phyloP scores from a whole-genome alignment of 2,888 invertebrate genomes.

The Tholera decimalis region DNA sequence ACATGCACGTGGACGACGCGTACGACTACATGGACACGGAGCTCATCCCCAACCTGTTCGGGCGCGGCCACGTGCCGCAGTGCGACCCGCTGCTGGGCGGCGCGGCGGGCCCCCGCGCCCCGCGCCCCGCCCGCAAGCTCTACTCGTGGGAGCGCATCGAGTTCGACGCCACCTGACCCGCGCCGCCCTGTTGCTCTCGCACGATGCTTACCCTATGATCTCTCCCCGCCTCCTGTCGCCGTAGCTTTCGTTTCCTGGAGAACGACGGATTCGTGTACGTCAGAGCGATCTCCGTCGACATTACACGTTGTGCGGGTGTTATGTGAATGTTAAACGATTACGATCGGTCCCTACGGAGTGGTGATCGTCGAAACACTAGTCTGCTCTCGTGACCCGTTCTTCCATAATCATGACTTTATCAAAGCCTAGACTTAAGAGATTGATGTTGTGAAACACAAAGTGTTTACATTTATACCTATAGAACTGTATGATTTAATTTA shows the following conservation, averaged over 20 bases:
- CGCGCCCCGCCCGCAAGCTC: constrained; percentile 92
- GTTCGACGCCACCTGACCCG: constrained; percentile 92
- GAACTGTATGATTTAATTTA: constrained; percentile 75
- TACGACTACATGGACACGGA: constrained; percentile 87
- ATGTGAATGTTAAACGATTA: constrained; percentile 35
- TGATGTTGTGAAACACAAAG: constrained; percentile 82
- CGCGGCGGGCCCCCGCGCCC: constrained; percentile 91
- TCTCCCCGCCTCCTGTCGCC: constrained; percentile 59
- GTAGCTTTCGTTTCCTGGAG: constrained; percentile 23
- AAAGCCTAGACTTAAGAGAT: constrained; percentile 71
- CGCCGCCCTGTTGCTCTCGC: constrained; percentile 62
- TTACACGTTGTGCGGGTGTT: constrained; percentile 38
- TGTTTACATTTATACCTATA: constrained; percentile 75
- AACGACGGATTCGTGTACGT: constrained; percentile 29
- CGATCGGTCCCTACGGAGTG: constrained; percentile 73
- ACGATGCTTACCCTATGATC: constrained; percentile 72
- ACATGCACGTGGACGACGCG: constrained; percentile 89
- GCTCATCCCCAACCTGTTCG: constrained; percentile 86
- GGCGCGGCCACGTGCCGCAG: constrained; percentile 88
- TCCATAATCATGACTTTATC: constrained; percentile 81
- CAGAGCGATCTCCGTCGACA: constrained; percentile 33
- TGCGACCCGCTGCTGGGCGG: constrained; percentile 95
- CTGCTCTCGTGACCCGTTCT: constrained; percentile 82
- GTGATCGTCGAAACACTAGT: constrained; percentile 78
- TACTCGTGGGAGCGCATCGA: constrained; percentile 95